Percentiles rank a stretch among this genome's conserved stretches.
Evolutionary conservation across 2,113 vertebrate species (phyloP).

Genomic region (Abramis brama): DNA sequence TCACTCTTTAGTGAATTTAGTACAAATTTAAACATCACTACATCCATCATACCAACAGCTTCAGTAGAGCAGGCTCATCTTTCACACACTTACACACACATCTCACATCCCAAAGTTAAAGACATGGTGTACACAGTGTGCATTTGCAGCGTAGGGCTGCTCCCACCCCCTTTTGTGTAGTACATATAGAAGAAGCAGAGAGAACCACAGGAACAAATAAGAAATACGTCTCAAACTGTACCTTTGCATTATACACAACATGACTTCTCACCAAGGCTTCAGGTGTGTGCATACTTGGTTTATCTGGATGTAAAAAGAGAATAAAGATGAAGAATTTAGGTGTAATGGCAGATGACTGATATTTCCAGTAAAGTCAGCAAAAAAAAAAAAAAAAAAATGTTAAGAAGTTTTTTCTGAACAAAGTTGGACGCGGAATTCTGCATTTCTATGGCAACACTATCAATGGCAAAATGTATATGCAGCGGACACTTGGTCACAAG

Average conservation of each 20-base stretch:
- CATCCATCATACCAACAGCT: constrained; percentile 8
- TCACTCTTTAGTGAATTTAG: neutral
- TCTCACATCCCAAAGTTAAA: constrained; percentile 1
- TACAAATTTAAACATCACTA: neutral
- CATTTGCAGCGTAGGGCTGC: neutral
- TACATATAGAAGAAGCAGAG: neutral
- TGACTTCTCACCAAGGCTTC: constrained; percentile 55
- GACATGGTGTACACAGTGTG: neutral
- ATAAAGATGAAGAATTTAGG: neutral
- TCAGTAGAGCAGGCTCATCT: neutral
- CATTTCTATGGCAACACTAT: no score
- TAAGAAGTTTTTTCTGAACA: no score
- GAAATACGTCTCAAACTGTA: constrained; percentile 21
- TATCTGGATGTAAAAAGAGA: constrained; percentile 50
- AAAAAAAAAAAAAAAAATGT: no score
- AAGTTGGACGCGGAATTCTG: no score
- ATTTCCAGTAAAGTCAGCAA: neutral
- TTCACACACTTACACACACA: neutral
- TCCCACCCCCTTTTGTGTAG: neutral
- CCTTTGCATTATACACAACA: constrained; percentile 57
- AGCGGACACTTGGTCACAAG: no score
- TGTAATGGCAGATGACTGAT: neutral
- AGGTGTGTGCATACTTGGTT: constrained; percentile 48
- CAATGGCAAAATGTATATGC: no score
- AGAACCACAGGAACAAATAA: neutral